Conservation (phyloP, 2,888 invertebrate species). For the Ephialtes manifestator region DNA sequence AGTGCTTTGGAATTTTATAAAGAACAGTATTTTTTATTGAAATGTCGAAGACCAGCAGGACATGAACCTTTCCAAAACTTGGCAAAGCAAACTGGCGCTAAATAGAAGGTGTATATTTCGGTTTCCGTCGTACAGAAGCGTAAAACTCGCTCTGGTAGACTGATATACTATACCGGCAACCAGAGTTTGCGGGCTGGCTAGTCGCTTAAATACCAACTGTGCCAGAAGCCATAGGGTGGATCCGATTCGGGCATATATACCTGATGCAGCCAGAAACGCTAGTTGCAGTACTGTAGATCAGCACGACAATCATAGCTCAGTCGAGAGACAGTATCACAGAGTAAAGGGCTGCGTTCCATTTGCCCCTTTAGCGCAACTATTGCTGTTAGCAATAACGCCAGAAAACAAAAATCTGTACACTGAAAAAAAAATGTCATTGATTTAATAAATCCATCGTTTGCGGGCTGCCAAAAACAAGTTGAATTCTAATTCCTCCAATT, state of each 20-base stretch:
- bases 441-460: too few species aligned
- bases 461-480: too few species aligned
- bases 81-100: constrained; percentile 8
- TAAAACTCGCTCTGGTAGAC: constrained; percentile 40
- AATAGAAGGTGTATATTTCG: neutral
- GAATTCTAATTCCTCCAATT: too few species aligned
- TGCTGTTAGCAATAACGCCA: constrained; percentile 63
- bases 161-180: constrained; percentile 11
- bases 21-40: neutral
- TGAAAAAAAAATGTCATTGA: too few species aligned
- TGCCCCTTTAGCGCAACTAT: constrained; percentile 39
- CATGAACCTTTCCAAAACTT: neutral
- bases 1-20: neutral
- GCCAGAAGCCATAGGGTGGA: constrained; percentile 38
- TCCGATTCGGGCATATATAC: constrained; percentile 28
- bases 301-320: constrained; percentile 82
- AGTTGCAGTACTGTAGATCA: constrained; percentile 76
- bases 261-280: constrained; percentile 48
- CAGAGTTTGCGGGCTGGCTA: constrained; percentile 59
- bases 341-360: constrained; percentile 40
- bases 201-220: constrained; percentile 58
- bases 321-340: constrained; percentile 67
- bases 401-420: constrained; percentile 30
- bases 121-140: constrained; percentile 1
- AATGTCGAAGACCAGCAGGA: neutral